phyloP scores from a whole-genome alignment of 53 echinoderm and acorn worm genomes.

The Paracentrotus lividus region DNA sequence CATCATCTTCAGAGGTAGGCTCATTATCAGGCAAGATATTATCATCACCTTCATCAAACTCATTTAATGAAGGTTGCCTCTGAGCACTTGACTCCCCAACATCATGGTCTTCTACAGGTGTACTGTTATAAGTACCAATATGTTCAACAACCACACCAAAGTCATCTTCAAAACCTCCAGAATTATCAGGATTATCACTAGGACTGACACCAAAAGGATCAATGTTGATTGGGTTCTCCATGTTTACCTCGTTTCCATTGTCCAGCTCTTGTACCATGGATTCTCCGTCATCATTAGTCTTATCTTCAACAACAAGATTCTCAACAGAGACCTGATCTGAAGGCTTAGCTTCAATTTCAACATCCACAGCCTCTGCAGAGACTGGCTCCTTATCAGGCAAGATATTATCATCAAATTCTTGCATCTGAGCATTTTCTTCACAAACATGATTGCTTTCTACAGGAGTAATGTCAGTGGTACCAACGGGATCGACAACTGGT shows the following conservation, averaged over 20 bases:
- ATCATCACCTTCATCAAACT: neutral
- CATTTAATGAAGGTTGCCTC: neutral
- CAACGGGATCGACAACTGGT: neutral
- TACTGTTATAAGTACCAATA: neutral
- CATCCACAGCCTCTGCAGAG: neutral
- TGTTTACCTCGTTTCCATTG: neutral
- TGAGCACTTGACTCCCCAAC: neutral
- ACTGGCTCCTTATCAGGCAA: neutral
- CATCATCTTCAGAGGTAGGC: neutral
- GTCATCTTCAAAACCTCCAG: neutral
- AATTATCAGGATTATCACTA: neutral
- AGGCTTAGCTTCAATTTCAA: neutral
- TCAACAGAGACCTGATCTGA: slow-evolving; percentile 8
- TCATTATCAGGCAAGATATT: neutral
- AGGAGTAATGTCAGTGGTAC: neutral
- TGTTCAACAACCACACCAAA: slow-evolving; percentile 23
- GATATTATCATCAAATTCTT: neutral
- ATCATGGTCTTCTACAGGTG: neutral
- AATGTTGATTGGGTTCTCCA: neutral
- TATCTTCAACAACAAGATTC: neutral
- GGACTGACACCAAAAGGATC: neutral
- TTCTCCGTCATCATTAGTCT: neutral
- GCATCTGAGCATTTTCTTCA: neutral
- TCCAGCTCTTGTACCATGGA: neutral
- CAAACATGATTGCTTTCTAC: neutral